Percentiles rank a stretch among this genome's conserved stretches.
Conservation (phyloP, 2,888 invertebrate species). For the Hemaris fuciformis region DNA sequence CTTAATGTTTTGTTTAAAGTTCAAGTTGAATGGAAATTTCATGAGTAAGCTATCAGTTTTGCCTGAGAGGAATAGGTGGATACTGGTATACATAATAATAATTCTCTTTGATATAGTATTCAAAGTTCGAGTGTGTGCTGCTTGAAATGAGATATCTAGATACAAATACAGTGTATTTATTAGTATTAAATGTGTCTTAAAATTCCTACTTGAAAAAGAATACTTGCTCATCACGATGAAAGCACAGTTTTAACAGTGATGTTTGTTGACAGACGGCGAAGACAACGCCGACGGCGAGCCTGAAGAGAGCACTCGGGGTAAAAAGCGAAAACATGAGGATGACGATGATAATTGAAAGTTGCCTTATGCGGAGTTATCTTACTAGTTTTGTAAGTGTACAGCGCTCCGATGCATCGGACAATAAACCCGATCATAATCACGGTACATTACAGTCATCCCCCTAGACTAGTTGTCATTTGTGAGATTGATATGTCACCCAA, state of each 20-base stretch:
- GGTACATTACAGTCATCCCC: constrained; percentile 48
- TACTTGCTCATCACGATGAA: neutral
- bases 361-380: constrained; percentile 77
- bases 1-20: too few relatives aligned
- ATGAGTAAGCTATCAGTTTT: too few relatives aligned
- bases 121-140: too few relatives aligned
- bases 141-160: too few relatives aligned
- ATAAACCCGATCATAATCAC: constrained; percentile 63
- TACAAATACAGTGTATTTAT: too few relatives aligned
- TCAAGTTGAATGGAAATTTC: too few relatives aligned
- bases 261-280: constrained; percentile 59
- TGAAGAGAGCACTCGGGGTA: constrained; percentile 81
- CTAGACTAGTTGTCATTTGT: constrained; percentile 66
- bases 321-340: constrained; percentile 83
- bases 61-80: too few relatives aligned
- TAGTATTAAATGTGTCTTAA: too few relatives aligned
- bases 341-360: constrained; percentile 78
- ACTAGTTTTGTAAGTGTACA: constrained; percentile 79
- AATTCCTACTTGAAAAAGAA: neutral
- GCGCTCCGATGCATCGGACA: constrained; percentile 78
- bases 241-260: neutral
- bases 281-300: constrained; percentile 62
- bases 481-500: constrained; percentile 51
- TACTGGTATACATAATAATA: too few relatives aligned
- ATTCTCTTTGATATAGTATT: too few relatives aligned